Base-by-base conservation (phyloP, 2,888 invertebrate species). In the Tyria jacobaeae region DNA sequence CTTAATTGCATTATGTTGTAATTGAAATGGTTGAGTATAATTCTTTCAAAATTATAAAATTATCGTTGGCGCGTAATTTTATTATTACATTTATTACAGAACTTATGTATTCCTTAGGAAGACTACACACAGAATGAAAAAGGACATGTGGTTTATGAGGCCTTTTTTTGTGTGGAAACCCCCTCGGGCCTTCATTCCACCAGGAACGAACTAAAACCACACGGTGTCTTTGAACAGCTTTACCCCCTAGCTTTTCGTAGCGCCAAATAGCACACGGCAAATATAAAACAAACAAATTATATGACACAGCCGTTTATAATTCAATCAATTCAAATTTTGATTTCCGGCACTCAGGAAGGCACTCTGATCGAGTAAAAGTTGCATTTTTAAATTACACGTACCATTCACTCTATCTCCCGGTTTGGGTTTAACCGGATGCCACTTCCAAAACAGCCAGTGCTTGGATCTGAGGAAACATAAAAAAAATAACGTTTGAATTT, bases 401-500 rank as follows among this genome's bases (percentile, higher is more conserved):
- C 44, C 44, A 44, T 44, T 44, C 44, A 44, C 44, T 21, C 21
- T 17, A 44, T 44, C 24, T 51, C 35, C 51, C 51, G 51, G 24
- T 21, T 51, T 51, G 14, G 3, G 35, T 51, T 51, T 35, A 51
- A 51, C 51, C 51, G 51, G 51, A 51, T 35, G 14, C 24, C 24
- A 51, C 51, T 51, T 51, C 51, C 51, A 34, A 34, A 51, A 21
- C 51, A 21, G 24, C 2, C 24, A 35, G 34, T 24, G 35, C 24
- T 51, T 15, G 15, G 35, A 51, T 35, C 24, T 51, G 35, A 51
- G 51, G 51, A 51, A 51, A 51, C 35, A 51, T 51, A 35, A 21
- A 35, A 1, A 1, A 34, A 35, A 51, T 35, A 24, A 34, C 35
- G 9, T 9, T 51, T 15, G 2, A 51, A 51, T 51, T 35, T 51